Base-by-base conservation (phyloP, 2,113 vertebrate genomes). In the Oryzias melastigma region DNA sequence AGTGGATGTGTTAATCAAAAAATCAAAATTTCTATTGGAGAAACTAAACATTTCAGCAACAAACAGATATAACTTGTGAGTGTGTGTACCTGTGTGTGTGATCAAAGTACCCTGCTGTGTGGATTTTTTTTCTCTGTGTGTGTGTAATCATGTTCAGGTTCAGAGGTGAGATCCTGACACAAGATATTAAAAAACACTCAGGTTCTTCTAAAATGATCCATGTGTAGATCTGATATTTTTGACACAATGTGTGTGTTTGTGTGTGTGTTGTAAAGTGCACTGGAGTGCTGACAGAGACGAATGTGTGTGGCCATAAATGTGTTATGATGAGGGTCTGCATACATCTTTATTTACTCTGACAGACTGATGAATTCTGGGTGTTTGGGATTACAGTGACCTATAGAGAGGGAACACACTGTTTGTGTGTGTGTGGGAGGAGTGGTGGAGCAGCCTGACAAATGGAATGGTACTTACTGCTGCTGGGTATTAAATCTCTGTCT, bases 401-500 rank as follows among this genome's bases (percentile, higher is more conserved):
- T 45, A 54, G 47, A 63, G 45, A 54, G 27, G 5, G 17, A 29
- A 27, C 13, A 25, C 24, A 25, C 44, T n/a, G 2, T 19, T 43
- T 63, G 58, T 64, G 51, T 54, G 29, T 58, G 42, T 62, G 53
- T 46, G 29, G 56, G 40, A 27, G 19, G 25, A 12, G 5, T 16
- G n/a, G 24, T 0, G 1, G 27, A 13, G 22, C 51, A 57, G 58
- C 29, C 52, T 54, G 27, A 59, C 35, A 42, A 25, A 58, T n/a
- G 57, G 57, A 73, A 49, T 44, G 44, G 64, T 75, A 94, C 97
- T 94, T 93, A 99, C 97, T 98, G 88, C 95, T 96, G 84, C 96
- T 97, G 77, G 97, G 97, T 84, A 99, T 99, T 74, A 99, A 92
- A 90, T 99, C 97, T 90, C 97, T 93, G 64, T 99, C 96, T 72